Base-by-base conservation (phyloP, 2,888 invertebrate species). In the Ptychoptera contaminata region DNA sequence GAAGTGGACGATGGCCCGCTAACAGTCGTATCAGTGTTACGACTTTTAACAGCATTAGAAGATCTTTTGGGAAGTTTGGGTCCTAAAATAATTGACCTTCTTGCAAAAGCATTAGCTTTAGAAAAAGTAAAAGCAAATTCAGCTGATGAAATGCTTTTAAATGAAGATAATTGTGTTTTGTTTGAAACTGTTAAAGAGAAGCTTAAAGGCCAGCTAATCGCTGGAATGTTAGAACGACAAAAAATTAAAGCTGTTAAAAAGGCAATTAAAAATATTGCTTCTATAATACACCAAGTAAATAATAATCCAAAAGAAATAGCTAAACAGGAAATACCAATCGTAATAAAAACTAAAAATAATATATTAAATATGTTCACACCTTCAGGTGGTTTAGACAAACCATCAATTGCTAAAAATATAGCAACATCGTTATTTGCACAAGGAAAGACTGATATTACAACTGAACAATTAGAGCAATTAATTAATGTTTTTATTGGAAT, bases 111-210 rank as follows among this genome's bases (percentile, higher is more conserved):
- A 0, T 61, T 87, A 39, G 80, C 77, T 35, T 73, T 86, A 65
- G 86, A 87, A 56, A 86, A 85, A 64, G 54, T 62, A 2, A 72
- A 71, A 51, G 73, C 81, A 0, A 83, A 84, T 61, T 80, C 83
- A 2, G 79, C 85, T 0, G 83, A 85, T 51, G 76, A 79, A 47
- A 59, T 88, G 36, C 63, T 87, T 1, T 72, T 75, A 43, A 79
- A 79, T 48, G 84, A 86, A 43, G 70, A 77, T 36, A 77, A 80
- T 44, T 75, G 77, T 53, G 82, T 84, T 1, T 68, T 87, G 50
- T 76, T 90, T 50, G 87, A 88, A 66, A 86, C 86, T 0, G 79
- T 82, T 0, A 87, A 86, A 54, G 88, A 88, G 62, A 88, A 88
- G 62, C 66, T 90, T 40, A 84, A 83, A 61, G 84, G 84, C 40